Percentiles rank a stretch among this genome's conserved stretches.
These are phyloP conservation scores for Anthopleura sola DNA, from an alignment of 64 coral and sea anemone species.

Conservation along the genomic window DNA sequence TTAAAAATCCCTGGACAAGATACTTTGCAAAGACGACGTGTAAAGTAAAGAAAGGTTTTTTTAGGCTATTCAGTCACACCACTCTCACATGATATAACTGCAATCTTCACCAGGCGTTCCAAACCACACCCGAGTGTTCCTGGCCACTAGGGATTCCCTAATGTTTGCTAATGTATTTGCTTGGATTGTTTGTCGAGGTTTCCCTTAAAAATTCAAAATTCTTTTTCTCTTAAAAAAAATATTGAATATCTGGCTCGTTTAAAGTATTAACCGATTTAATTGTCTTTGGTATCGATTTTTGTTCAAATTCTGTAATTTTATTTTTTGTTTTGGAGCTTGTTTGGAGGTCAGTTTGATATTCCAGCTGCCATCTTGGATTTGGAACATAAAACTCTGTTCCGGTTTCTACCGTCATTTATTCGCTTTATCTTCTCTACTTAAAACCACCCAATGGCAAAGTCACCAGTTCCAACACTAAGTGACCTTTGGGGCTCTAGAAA, in stretches of 20 bases:
- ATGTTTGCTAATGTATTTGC: no score
- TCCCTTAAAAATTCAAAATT: no score
- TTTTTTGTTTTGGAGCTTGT: background rate
- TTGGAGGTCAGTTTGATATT: background rate
- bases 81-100: background rate
- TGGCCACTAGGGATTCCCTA: background rate
- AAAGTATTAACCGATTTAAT: no score
- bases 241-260: no score
- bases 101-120: background rate
- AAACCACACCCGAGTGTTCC: background rate
- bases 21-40: background rate
- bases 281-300: no score
- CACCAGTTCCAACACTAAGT: constrained; percentile 73
- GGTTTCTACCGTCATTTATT: background rate
- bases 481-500: constrained; percentile 60
- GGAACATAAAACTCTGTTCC: background rate
- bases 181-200: no score
- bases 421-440: constrained; percentile 9
- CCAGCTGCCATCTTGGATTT: constrained; percentile 18
- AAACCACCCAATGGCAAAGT: constrained; percentile 64
- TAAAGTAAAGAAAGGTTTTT: background rate
- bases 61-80: background rate
- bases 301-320: no score
- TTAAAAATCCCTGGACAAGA: background rate
- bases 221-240: no score